Conservation (phyloP, 2,113 vertebrate genomes). For the Calidris pugnax region DNA sequence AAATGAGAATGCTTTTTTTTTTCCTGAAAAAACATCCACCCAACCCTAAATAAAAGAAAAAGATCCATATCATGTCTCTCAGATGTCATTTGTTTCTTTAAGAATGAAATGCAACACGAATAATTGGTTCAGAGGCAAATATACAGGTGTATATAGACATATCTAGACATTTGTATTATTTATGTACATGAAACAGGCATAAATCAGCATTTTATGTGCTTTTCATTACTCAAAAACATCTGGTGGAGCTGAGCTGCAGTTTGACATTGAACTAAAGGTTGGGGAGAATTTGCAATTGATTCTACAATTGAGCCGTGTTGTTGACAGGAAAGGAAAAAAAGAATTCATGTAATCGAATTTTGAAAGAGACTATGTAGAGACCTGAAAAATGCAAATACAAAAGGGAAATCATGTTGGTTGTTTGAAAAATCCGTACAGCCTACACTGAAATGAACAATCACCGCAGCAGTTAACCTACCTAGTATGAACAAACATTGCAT, state of each 20-base stretch:
- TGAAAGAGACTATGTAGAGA: not conserved
- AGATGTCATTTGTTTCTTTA: not conserved
- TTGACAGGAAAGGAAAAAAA: not conserved
- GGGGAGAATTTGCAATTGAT: not conserved
- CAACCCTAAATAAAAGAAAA: not conserved
- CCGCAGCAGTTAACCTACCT: not conserved
- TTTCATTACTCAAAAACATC: not conserved
- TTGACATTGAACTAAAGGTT: not conserved
- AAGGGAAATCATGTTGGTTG: not conserved
- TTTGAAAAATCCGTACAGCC: not conserved
- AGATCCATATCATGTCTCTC: not conserved
- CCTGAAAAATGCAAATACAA: not conserved
- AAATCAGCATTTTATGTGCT: not conserved
- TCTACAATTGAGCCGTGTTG: not conserved
- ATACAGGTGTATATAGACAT: not conserved
- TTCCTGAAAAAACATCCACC: not conserved
- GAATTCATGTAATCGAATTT: not conserved
- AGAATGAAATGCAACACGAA: not conserved
- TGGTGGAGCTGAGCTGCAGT: not conserved
- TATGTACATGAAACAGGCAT: not conserved
- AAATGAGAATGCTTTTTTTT: not conserved
- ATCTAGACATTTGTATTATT: not conserved
- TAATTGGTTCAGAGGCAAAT: not conserved
- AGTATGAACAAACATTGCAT: not conserved
- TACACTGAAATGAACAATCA: not conserved